These are phyloP conservation scores for Typhlomys cinereus DNA, from an alignment of 2,113 vertebrate genomes.

Conservation along the genomic window DNA sequence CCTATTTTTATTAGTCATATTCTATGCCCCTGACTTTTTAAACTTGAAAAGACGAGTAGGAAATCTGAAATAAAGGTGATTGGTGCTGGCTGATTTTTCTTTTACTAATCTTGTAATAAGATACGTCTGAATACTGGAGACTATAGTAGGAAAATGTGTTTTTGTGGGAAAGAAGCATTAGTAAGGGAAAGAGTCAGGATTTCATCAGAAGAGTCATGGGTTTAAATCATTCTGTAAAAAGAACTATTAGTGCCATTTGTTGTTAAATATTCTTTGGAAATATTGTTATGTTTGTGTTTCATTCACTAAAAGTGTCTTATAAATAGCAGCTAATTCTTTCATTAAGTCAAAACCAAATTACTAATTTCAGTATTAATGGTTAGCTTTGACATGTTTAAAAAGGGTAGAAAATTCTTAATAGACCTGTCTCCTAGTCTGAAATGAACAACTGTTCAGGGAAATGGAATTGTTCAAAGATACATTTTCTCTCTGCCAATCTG, in stretches of 20 bases:
- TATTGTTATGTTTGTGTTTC: conserved; percentile 69
- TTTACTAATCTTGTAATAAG: conserved; percentile 2
- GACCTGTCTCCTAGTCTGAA: conserved; percentile 85
- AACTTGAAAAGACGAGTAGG: neutral
- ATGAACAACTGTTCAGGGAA: conserved; percentile 86
- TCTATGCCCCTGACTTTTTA: neutral
- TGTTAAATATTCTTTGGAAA: conserved; percentile 71
- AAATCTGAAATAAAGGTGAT: conserved; percentile 9
- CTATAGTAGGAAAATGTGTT: conserved; percentile 27
- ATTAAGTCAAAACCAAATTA: conserved; percentile 63
- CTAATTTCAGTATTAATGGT: conserved; percentile 74
- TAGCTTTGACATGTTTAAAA: conserved; percentile 78
- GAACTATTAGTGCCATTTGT: conserved; percentile 73
- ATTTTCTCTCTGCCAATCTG: conserved; percentile 86
- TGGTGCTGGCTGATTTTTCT: neutral
- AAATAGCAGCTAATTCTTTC: conserved; percentile 59
- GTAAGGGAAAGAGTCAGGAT: neutral
- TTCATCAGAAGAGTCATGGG: conserved; percentile 67
- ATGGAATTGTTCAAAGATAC: conserved; percentile 86
- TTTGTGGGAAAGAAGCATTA: neutral
- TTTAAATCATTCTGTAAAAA: conserved; percentile 75
- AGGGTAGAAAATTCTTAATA: conserved; percentile 81
- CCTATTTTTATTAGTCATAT: neutral
- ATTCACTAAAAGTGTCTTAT: conserved; percentile 56
- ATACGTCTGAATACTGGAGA: neutral